Percentiles rank a stretch among this genome's conserved stretches.
These are phyloP conservation scores for Conops quadrifasciatus DNA, from an alignment of 2,888 invertebrate genomes.

Conservation along the genomic window DNA sequence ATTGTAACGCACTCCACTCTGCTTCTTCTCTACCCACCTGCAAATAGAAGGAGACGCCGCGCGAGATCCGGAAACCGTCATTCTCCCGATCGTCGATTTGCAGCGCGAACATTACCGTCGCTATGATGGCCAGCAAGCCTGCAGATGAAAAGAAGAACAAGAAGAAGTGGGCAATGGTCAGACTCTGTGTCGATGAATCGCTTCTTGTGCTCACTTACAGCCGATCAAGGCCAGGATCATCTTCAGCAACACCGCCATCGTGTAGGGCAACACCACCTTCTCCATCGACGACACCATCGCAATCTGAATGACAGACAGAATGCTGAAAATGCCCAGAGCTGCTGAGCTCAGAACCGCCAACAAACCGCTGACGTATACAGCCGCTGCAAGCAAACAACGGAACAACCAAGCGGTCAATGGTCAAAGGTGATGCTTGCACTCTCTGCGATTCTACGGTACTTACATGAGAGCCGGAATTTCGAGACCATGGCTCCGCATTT, in stretches of 20 bases:
- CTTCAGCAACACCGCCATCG: conserved; percentile 79
- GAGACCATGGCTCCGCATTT: conserved; percentile 82
- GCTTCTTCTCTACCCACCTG: conserved; percentile 69
- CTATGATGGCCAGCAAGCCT: conserved; percentile 83
- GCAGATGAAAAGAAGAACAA: conserved; percentile 18
- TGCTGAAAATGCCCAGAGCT: conserved; percentile 78
- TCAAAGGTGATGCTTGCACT: neutral
- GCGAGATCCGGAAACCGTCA: conserved; percentile 77
- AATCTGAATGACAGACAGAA: conserved; percentile 82
- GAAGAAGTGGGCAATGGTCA: too few species aligned
- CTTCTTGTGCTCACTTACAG: conserved; percentile 70
- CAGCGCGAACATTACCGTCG: conserved; percentile 83
- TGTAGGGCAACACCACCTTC: conserved; percentile 80
- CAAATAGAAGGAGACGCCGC: conserved; percentile 87
- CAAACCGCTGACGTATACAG: conserved; percentile 83
- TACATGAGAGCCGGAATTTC: conserved; percentile 80
- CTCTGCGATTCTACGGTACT: conserved; percentile 62
- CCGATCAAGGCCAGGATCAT: conserved; percentile 79
- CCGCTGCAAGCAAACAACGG: conserved; percentile 69
- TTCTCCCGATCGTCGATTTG: conserved; percentile 82
- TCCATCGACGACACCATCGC: conserved; percentile 89
- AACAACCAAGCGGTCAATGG: neutral
- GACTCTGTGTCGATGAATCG: too few species aligned
- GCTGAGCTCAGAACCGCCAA: conserved; percentile 79
- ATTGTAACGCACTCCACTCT: neutral